Base-by-base conservation (phyloP, 2,797 vertebrate genomes). In the Oryzias dopingdopingensis region DNA sequence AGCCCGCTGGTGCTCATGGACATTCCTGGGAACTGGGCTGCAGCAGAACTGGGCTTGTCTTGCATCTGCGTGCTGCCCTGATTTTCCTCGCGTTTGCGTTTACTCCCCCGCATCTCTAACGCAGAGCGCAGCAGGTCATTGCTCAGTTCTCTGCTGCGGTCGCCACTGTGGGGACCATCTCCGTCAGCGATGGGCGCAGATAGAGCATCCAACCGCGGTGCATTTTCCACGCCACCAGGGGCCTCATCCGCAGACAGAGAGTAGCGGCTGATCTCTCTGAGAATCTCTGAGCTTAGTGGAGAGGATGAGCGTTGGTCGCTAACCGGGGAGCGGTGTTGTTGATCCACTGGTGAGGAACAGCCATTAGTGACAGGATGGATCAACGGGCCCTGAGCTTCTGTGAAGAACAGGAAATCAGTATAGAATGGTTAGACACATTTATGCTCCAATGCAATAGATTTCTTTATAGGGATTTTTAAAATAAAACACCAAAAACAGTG, bases 201-300 rank as follows among this genome's bases (percentile, higher is more conserved):
- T 0, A 59, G 64, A 18, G 48, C 7, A 18, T 78, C 79, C 2
- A 81, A 86, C 0, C 60, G 50, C 48, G 86, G 6, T 2, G 82
- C 65, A 1, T 74, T 77, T 14, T 67, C 91, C 13, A 52, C 57
- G 17, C 90, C 82, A 6, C 53, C 64, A 5, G 87, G 67, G 58
- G 91, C 86, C 0, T 92, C 90, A 3, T 90, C 87, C 0, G 93
- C 82, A 2, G 92, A 90, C 48, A 93, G 91, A 0, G 93, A 86
- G 8, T 95, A 98, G 84, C 92, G 93, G 81, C 94, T 93, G 84
- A 98, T 90, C 87, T 98, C 96, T 1, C 92, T 85, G 80, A 98
- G 92, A 74, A 98, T 95, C 86, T 97, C 94, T 0, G 95, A 93
- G 83, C 95, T 95, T 77, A 95, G 88, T 0, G 96, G 96, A 66